phyloP scores from a whole-genome alignment of 1,140 invertebrate genomes.

The Marisa cornuarietis region DNA sequence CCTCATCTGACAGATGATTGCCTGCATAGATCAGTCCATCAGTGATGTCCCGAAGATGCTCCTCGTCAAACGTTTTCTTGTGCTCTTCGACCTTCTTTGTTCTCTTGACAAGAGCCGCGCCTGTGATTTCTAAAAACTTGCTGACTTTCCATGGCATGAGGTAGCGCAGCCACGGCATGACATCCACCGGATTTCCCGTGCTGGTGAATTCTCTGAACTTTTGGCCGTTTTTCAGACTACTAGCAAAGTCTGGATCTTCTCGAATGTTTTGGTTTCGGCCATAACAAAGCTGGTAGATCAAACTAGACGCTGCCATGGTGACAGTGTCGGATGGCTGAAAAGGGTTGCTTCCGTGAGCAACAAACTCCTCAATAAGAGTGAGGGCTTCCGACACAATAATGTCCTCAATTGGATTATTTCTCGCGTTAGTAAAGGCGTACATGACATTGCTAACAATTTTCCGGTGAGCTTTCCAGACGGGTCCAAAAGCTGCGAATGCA shows the following conservation, averaged over 20 bases:
- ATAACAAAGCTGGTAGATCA: constrained; percentile 38
- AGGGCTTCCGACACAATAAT: constrained; percentile 30
- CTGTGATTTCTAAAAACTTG: constrained; percentile 15
- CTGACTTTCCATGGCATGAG: constrained; percentile 23
- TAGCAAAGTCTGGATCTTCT: constrained; percentile 23
- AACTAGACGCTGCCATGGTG: constrained; percentile 31
- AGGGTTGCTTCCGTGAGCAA: constrained; percentile 7
- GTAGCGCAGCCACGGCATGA: constrained; percentile 33
- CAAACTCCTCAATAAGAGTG: constrained; percentile 22
- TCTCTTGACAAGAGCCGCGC: background rate
- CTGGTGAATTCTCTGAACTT: constrained; percentile 21
- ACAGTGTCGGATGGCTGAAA: constrained; percentile 31
- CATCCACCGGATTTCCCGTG: constrained; percentile 32
- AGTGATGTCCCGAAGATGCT: constrained; percentile 24
- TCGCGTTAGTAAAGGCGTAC: constrained; percentile 19
- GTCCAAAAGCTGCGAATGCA: constrained; percentile 22
- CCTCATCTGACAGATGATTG: constrained; percentile 5
- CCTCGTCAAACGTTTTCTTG: constrained; percentile 7
- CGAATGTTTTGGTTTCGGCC: constrained; percentile 26
- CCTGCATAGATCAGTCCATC: constrained; percentile 23
- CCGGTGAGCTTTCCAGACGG: constrained; percentile 27
- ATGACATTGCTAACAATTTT: constrained; percentile 35
- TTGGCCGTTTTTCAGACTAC: constrained; percentile 21
- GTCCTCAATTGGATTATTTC: constrained; percentile 26
- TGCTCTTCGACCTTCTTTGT: constrained; percentile 19